Evolutionary conservation across 2,113 vertebrate genomes (phyloP), one percentile per base, ranked within the genome.

Genomic region (Prionailurus bengalensis): DNA sequence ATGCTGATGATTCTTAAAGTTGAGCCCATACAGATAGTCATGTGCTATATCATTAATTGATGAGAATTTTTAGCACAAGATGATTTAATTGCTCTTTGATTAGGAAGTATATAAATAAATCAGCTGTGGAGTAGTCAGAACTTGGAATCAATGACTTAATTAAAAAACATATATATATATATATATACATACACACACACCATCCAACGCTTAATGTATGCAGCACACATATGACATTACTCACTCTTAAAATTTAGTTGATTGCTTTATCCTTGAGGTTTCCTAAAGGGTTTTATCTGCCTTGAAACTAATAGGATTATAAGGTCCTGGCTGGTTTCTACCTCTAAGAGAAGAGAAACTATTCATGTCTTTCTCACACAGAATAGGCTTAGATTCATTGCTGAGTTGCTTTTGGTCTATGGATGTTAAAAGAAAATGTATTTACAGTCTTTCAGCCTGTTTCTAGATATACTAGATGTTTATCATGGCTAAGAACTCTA

Each of bases 191-290:
- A 45, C 45, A 45, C 45, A 45, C 45, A 45, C 45, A 45, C 7
- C 45, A 45, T 45, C 45, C 13, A 4, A 15, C 71, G 66, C 31
- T 96, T 79, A 55, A 13, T 17, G 31, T 83, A 73, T 21, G 2
- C 10, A 15, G 25, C 6, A 51, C 17, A 70, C 9, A 68, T 25
- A 39, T 74, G 6, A n/a, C 12, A 29, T 65, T 71, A 78, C 9
- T 87, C 16, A 55, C 1, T 25, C 10, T 25, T 80, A 91, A 89
- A 95, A 80, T 65, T 88, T 84, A 3, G 33, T 94, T 81, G 29
- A 83, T 71, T 96, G 17, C 7, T 80, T 92, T 70, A 68, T 80
- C 15, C n/a, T 74, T 95, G 39, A 76, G 51, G 51, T 89, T 95
- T 94, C 17, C 7, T 94, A 45, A 73, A 85, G 27, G 3, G 12